These are phyloP conservation scores for Lepus oiostolus DNA, from an alignment of 2,797 vertebrate genomes.

Conservation along the genomic window DNA sequence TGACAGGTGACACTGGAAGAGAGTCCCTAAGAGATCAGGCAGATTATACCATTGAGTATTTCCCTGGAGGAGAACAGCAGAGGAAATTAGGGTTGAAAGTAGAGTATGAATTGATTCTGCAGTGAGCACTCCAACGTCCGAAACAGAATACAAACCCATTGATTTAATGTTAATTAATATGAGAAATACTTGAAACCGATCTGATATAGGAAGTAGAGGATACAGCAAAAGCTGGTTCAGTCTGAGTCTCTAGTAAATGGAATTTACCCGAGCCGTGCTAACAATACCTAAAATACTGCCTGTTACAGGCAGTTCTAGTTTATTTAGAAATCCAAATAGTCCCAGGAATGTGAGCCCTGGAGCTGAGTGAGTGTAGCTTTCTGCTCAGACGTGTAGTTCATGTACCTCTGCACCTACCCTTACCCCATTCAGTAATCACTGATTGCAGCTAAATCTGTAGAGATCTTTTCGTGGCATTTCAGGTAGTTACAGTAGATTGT, in stretches of 20 bases:
- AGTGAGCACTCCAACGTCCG: background rate
- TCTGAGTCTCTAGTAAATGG: constrained; percentile 48
- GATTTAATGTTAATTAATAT: constrained; percentile 53
- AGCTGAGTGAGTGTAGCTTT: background rate
- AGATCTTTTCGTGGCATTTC: constrained; percentile 86
- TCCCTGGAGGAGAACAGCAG: constrained; percentile 54
- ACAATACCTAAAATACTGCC: constrained; percentile 56
- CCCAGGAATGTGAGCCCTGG: constrained; percentile 26
- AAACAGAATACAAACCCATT: constrained; percentile 39
- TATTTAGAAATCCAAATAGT: constrained; percentile 45
- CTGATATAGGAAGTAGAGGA: constrained; percentile 43
- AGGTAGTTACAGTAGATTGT: constrained; percentile 86
- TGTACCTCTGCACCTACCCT: background rate
- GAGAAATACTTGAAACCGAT: constrained; percentile 61
- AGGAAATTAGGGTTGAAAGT: background rate
- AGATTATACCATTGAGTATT: constrained; percentile 39
- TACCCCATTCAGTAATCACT: constrained; percentile 70
- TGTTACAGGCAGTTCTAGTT: constrained; percentile 21
- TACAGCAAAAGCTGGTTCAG: constrained; percentile 16
- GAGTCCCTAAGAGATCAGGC: constrained; percentile 71
- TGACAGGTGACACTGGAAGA: constrained; percentile 81
- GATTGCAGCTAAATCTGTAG: constrained; percentile 82
- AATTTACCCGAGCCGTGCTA: constrained; percentile 32
- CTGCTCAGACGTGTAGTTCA: constrained; percentile 1
- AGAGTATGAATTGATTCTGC: background rate